A percentile compares a stretch with the other conserved stretches of the same genome.
These are phyloP conservation scores for Drosophila kikkawai DNA, from an alignment of 1,140 invertebrate species.

Conservation along the genomic window DNA sequence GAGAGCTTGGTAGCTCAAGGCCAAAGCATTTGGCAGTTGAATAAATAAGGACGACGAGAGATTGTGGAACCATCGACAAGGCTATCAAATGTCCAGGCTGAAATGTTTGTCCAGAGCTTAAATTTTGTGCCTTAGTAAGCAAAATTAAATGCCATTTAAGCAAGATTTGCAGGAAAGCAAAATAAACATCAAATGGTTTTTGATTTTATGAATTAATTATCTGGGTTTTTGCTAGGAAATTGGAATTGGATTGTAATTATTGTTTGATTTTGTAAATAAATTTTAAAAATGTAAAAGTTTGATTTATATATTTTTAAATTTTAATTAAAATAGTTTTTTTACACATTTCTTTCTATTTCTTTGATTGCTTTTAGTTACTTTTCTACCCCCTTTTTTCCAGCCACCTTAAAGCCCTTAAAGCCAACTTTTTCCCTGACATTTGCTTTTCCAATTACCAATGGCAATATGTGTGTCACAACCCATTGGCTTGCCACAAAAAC, in stretches of 20 bases:
- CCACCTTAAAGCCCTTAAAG: neutral
- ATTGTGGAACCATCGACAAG: slow-evolving; percentile 14
- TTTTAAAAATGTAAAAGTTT: neutral
- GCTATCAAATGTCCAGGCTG: slow-evolving; percentile 13
- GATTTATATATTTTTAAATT: neutral
- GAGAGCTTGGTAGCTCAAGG: slow-evolving; percentile 13
- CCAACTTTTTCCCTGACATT: neutral
- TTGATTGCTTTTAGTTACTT: neutral
- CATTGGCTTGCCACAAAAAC: slow-evolving; percentile 24
- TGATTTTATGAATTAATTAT: slow-evolving; percentile 9
- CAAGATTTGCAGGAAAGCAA: neutral
- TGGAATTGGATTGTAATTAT: neutral
- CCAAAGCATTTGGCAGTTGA: slow-evolving; percentile 20
- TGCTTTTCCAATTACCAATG: slow-evolving; percentile 10
- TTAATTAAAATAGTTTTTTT: neutral
- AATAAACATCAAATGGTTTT: neutral
- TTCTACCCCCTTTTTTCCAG: neutral
- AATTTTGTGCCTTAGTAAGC: slow-evolving; percentile 15
- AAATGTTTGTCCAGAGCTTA: slow-evolving; percentile 14
- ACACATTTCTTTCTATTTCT: neutral
- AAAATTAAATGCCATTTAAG: slow-evolving; percentile 16
- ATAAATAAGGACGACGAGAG: slow-evolving; percentile 30
- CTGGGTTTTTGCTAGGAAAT: neutral
- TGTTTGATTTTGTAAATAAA: no score
- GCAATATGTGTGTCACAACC: slow-evolving; percentile 13